Base-by-base conservation (phyloP, 1,140 invertebrate species). In the Episyrphus balteatus region DNA sequence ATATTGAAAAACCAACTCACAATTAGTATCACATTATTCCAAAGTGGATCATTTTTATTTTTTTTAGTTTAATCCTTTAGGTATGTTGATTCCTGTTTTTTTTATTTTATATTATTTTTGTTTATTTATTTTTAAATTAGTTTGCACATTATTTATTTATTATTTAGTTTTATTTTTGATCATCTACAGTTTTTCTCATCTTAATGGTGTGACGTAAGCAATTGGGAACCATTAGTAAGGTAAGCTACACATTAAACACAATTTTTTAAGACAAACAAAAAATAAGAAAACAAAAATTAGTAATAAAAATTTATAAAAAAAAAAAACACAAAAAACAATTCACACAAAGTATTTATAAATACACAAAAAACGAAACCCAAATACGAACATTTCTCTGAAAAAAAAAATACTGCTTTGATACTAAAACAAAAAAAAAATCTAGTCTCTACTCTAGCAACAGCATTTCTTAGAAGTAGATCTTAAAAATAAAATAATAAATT, bases 151-250 rank as follows among this genome's bases (percentile, higher is more conserved):
- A 39, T 30, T 32, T 34, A 8, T 47, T 21, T 18, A 41, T 15
- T 19, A 14, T 45, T 34, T 36, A 36, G 18, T n/a, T 10, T 33
- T 19, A 33, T 42, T 31, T 14, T 33, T 45, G 33, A 45, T 32
- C 26, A 36, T 45, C 44, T 36, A 36, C 21, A 44, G 42, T 44
- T 44, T 33, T 33, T 44, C 15, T n/a, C 55, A 65, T 60, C 56
- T 61, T 46, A 66, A 66, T 66, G 63, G 63, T 66, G 63, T 66
- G 63, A 62, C 51, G 63, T 55, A 66, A 66, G 63, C 63, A 66
- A 66, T 66, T 66, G 58, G 63, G 63, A 66, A 66, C 63, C 63
- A 66, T 66, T 66, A 66, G 63, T 64, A 50, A 66, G 63, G 63
- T 66, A 64, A 66, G 63, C 63, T 66, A 66, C 63, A 66, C 63